Percentiles rank a stretch among this genome's conserved stretches.
These are phyloP conservation scores for Danio tinwini DNA, from an alignment of 2,797 vertebrate species.

Conservation along the genomic window DNA sequence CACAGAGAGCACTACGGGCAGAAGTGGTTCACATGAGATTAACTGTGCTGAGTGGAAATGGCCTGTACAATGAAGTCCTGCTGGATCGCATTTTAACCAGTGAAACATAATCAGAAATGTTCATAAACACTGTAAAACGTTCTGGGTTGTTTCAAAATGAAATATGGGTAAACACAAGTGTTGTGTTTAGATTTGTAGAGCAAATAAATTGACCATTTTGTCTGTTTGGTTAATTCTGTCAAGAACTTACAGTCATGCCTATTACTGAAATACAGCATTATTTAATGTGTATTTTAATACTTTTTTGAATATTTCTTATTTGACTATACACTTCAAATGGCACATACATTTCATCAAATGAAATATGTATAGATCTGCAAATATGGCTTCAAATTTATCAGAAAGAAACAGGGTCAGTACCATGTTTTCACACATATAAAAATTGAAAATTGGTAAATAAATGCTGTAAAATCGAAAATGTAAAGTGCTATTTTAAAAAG, in stretches of 20 bases:
- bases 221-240: background rate
- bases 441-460: background rate
- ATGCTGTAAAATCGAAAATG: background rate
- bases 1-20: constrained; percentile 7
- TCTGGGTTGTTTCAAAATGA: no score
- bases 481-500: background rate
- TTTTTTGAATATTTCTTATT: background rate
- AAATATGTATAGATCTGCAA: background rate
- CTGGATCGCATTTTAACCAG: constrained; percentile 7
- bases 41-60: background rate
- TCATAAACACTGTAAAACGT: background rate
- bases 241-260: no score
- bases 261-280: background rate
- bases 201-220: background rate
- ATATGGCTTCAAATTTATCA: background rate
- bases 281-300: background rate
- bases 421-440: no score
- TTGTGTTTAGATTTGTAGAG: background rate
- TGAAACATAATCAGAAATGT: constrained; percentile 15
- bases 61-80: constrained; percentile 15
- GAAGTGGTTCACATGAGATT: constrained; percentile 33
- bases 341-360: background rate
- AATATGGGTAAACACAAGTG: no score
- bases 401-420: no score
- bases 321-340: background rate